Percentiles rank a stretch among this genome's conserved stretches.
phyloP scores from a whole-genome alignment of 2,113 vertebrate genomes.

The Sapajus apella region DNA sequence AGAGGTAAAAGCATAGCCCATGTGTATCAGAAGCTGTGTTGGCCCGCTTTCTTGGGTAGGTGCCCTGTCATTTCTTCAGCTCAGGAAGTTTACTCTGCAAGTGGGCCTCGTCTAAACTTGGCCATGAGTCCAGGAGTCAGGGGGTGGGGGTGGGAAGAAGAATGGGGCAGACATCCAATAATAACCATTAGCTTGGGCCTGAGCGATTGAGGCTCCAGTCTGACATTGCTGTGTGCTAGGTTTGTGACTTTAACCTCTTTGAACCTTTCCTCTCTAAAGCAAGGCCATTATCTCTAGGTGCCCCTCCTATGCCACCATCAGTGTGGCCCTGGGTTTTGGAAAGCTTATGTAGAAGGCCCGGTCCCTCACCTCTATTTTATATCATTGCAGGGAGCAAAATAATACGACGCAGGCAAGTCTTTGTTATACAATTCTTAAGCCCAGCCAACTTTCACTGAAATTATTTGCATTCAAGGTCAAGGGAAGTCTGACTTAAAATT shows the following conservation, averaged over 20 bases:
- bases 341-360: not conserved
- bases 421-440: not conserved
- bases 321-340: not conserved
- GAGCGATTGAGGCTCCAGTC: not conserved
- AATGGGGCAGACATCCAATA: not conserved
- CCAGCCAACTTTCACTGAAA: constrained; percentile 10
- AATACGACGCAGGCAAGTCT: not conserved
- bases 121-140: not conserved
- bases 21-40: not conserved
- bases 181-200: not conserved
- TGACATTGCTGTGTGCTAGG: not conserved
- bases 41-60: not conserved
- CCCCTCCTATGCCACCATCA: not conserved
- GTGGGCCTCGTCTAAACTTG: not conserved
- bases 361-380: not conserved
- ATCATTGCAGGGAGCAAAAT: not conserved
- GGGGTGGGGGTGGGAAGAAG: not conserved
- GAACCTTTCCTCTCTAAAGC: not conserved
- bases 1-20: not conserved
- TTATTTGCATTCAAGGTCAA: constrained; percentile 33
- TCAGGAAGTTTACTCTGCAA: not conserved
- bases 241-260: not conserved
- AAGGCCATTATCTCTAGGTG: not conserved
- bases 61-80: not conserved
- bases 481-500: constrained; percentile 8